phyloP scores from a whole-genome alignment of 2,113 vertebrate genomes.

The Eptesicus fuscus region DNA sequence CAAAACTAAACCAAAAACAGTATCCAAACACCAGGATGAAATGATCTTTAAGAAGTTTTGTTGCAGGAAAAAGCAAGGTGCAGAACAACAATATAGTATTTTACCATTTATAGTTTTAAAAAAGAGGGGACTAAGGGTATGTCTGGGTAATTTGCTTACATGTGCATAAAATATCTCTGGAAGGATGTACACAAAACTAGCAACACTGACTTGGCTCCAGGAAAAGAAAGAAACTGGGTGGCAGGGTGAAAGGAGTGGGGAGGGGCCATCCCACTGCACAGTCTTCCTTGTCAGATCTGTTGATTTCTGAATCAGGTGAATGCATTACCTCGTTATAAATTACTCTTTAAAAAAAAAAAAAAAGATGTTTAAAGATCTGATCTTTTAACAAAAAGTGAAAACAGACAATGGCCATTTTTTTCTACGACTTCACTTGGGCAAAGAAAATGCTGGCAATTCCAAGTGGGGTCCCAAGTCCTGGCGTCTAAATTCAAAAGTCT shows the following conservation, averaged over 20 bases:
- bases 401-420: background rate
- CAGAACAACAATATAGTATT: background rate
- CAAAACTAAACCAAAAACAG: background rate
- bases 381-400: conserved; percentile 18
- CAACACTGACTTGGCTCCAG: background rate
- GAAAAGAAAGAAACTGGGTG: background rate
- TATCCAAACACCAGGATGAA: background rate
- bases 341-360: background rate
- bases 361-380: background rate
- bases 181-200: background rate
- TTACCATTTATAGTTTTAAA: background rate
- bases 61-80: background rate
- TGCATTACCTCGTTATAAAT: background rate
- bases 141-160: background rate
- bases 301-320: background rate
- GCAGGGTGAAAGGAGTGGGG: background rate
- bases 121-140: background rate
- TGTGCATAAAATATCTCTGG: background rate
- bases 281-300: background rate
- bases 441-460: background rate
- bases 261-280: background rate
- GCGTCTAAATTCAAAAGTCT: background rate
- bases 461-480: background rate
- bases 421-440: background rate
- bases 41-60: background rate